Evolutionary conservation across 1,140 invertebrate species (phyloP).

Genomic region (Manduca sexta): DNA sequence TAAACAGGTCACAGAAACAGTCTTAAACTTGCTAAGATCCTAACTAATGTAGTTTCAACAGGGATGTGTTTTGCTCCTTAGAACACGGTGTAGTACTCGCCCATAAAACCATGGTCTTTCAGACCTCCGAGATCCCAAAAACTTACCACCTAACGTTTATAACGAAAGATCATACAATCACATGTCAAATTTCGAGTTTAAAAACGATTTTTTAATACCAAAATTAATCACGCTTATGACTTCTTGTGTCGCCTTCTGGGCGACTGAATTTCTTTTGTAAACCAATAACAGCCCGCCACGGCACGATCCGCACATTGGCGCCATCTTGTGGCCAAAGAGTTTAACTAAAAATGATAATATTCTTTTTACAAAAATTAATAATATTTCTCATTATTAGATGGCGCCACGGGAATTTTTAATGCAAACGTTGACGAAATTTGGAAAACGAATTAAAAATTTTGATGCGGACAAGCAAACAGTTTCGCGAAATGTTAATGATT

Average conservation of each 20-base stretch:
- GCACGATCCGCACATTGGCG: neutral
- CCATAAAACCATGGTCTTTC: slow-evolving; percentile 37
- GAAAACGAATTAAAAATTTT: too few species aligned
- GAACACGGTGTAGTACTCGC: slow-evolving; percentile 63
- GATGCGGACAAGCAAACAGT: slow-evolving; percentile 8
- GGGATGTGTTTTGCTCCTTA: slow-evolving; percentile 71
- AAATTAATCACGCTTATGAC: slow-evolving; percentile 55
- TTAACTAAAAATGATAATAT: neutral
- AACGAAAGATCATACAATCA: slow-evolving; percentile 60
- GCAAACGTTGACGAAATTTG: too few species aligned
- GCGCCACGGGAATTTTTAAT: neutral
- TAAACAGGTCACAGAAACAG: slow-evolving; percentile 73
- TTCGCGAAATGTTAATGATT: slow-evolving; percentile 48
- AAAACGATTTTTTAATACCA: slow-evolving; percentile 45
- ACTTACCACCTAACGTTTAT: slow-evolving; percentile 53
- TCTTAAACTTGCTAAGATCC: slow-evolving; percentile 71
- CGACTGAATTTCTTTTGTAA: slow-evolving; percentile 3
- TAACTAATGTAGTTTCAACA: slow-evolving; percentile 69
- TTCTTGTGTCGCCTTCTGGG: slow-evolving; percentile 18
- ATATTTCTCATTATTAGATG: neutral
- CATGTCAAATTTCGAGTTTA: slow-evolving; percentile 42
- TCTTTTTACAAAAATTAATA: neutral
- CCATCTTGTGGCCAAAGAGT: too few species aligned
- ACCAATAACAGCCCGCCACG: neutral
- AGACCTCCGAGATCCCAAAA: slow-evolving; percentile 56